These are phyloP conservation scores for Bubalus kerabau DNA, from an alignment of 2,113 vertebrate genomes.

Conservation along the genomic window DNA sequence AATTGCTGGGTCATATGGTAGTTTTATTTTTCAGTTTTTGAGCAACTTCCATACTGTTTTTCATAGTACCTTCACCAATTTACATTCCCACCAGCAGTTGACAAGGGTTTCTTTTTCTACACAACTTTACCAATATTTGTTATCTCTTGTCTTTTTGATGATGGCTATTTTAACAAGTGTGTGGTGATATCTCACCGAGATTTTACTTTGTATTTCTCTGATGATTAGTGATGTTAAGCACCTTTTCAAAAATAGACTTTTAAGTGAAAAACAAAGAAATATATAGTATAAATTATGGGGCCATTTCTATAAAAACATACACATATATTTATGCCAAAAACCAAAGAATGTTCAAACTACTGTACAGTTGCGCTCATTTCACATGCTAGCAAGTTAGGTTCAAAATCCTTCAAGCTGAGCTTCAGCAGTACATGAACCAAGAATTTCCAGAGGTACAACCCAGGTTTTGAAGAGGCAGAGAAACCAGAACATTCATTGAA, in stretches of 20 bases:
- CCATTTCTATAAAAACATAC: not conserved
- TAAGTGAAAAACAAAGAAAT: conserved; percentile 10
- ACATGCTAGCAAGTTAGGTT: not conserved
- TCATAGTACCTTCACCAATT: not conserved
- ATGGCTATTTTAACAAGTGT: not conserved
- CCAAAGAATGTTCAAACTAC: not conserved
- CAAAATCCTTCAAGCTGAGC: not conserved
- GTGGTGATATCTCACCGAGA: not conserved
- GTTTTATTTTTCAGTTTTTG: not conserved
- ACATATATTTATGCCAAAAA: not conserved
- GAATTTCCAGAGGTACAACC: not conserved
- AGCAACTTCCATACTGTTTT: not conserved
- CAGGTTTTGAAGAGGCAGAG: not conserved
- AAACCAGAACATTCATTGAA: not conserved
- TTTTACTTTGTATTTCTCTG: not conserved
- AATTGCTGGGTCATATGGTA: not conserved
- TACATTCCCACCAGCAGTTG: not conserved
- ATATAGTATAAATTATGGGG: not conserved
- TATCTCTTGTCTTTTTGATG: not conserved
- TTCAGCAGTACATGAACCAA: not conserved
- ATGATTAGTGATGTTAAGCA: not conserved
- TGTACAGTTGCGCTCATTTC: rapidly evolving
- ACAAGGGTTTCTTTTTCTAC: not conserved
- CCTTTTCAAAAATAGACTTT: not conserved
- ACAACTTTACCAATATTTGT: not conserved